These are phyloP conservation scores for Rutpela maculata DNA, from an alignment of 2,888 invertebrate species.

Conservation along the genomic window DNA sequence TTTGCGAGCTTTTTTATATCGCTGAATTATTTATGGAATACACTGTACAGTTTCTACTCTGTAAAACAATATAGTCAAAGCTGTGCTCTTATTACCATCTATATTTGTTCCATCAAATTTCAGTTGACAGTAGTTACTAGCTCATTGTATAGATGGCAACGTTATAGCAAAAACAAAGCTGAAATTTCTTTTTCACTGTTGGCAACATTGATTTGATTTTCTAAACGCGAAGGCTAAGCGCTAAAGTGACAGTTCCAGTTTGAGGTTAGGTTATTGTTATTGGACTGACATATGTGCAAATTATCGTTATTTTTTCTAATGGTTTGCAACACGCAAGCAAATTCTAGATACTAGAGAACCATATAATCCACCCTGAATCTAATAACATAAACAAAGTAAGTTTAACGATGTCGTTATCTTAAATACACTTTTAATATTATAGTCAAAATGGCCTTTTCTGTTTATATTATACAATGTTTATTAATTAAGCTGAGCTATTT, in stretches of 20 bases:
- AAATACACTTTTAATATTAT: neutral
- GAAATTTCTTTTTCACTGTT: neutral
- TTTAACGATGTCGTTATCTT: neutral
- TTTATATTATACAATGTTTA: slow-evolving; percentile 18
- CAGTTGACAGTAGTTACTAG: too few species aligned
- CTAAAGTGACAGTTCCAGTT: neutral
- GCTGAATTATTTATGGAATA: too few species aligned
- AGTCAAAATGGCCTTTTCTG: slow-evolving; percentile 20
- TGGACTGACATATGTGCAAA: slow-evolving; percentile 48
- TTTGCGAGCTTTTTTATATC: too few species aligned
- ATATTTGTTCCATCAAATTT: too few species aligned
- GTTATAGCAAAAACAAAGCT: neutral
- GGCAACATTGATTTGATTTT: neutral
- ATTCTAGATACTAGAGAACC: neutral
- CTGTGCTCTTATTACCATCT: too few species aligned
- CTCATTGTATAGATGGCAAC: too few species aligned
- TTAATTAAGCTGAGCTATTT: slow-evolving; percentile 9
- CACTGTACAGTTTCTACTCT: too few species aligned
- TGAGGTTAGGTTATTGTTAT: slow-evolving; percentile 47
- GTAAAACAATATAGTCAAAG: too few species aligned
- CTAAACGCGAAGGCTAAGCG: neutral
- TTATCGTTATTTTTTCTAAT: slow-evolving; percentile 26
- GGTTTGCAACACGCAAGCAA: neutral
- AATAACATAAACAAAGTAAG: neutral
- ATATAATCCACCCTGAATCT: neutral